Base-by-base conservation (phyloP, 2,888 invertebrate genomes). In the Rotaria socialis region DNA sequence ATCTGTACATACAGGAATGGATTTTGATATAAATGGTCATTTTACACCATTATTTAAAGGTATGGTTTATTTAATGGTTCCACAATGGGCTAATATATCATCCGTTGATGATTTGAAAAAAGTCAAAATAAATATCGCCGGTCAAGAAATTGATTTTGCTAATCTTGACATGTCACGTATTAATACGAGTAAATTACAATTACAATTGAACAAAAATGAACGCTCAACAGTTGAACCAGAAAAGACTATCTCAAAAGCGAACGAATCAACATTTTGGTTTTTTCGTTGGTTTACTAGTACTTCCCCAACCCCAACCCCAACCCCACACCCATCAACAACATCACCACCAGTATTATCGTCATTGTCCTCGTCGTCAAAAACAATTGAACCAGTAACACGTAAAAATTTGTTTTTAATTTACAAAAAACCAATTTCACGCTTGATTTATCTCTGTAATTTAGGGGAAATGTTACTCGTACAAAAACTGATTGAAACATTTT, bases 21-120 rank as follows among this genome's bases (percentile, higher is more conserved):
- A 80, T 47, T 80, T 80, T 80, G 47, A 80, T 80, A 2, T 80
- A 22, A 47, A 80, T 14, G 80, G 80, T 80, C 43, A 80, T 47
- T 80, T 80, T 80, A 47, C 80, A 80, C 80, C 80, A 80, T 11
- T 80, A 43, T 80, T 80, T n/a, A 24, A 47, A 2, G 24, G 47
- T 47, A 47, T 47, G 24, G 47, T 24, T 47, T 80, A 80, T 47
- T 24, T 80, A n/a, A 80, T 80, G 80, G 24, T 80, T 47, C 80
- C 80, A 24, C 47, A 80, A 80, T 80, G 80, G 80, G 43, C 80
- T 24, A 80, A 80, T 80, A 24, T 80, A 22, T n/a, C 80, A n/a
- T 24, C 43, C 8, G n/a, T 80, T 47, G 47, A 80, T 24, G 80
- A 80, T n/a, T 80, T 80, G 7, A 80, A 80, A 80, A 80, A 80